Evolutionary conservation across 2,888 invertebrate genomes (phyloP).

Genomic region (Caenorhabditis parvicauda): DNA sequence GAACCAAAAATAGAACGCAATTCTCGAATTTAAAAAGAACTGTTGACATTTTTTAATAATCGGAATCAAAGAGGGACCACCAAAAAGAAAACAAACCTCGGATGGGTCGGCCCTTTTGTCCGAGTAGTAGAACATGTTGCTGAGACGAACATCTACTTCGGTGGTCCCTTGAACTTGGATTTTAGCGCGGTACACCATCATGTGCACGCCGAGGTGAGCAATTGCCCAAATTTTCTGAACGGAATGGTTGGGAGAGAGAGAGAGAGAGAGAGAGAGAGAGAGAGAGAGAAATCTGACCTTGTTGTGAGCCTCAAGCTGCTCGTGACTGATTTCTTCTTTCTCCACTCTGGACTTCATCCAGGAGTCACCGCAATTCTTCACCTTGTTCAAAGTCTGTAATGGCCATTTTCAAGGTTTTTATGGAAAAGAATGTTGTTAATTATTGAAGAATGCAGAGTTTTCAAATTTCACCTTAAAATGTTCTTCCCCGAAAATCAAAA

Average conservation of each 20-base stretch:
- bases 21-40: too few relatives aligned
- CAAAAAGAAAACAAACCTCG: too few relatives aligned
- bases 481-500: too few relatives aligned
- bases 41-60: too few relatives aligned
- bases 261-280: background rate
- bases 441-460: too few relatives aligned
- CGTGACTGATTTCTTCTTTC: background rate
- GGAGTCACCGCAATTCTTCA: slow-evolving; percentile 19
- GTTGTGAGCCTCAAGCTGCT: slow-evolving; percentile 6
- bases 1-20: too few relatives aligned
- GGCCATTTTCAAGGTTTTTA: too few relatives aligned
- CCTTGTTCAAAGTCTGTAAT: slow-evolving; percentile 7
- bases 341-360: background rate
- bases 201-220: slow-evolving; percentile 26
- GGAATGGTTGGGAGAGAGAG: background rate
- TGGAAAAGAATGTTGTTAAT: too few relatives aligned
- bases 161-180: slow-evolving; percentile 11
- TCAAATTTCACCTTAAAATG: too few relatives aligned
- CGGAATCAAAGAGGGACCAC: too few relatives aligned
- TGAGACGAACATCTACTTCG: background rate
- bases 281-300: slow-evolving; percentile 4
- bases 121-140: slow-evolving; percentile 17
- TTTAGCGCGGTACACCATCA: slow-evolving; percentile 37
- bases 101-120: slow-evolving; percentile 11
- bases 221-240: slow-evolving; percentile 41